Conservation (phyloP, 2,113 vertebrate species). For the Toxotes chatareus region DNA sequence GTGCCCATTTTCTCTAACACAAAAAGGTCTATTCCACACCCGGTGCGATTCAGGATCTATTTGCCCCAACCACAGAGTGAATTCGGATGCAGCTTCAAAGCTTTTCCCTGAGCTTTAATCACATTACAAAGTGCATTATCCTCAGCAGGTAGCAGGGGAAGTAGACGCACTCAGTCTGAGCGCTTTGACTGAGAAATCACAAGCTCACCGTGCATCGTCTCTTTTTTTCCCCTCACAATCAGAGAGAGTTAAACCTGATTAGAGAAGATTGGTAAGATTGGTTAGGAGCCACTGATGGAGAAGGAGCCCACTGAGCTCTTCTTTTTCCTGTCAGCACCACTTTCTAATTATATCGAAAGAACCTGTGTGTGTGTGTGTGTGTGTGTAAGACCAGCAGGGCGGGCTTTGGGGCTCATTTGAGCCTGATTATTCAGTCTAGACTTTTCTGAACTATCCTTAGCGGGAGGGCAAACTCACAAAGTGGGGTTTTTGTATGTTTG, state of each 20-base stretch:
- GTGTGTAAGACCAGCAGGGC: neutral
- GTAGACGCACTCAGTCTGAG: slow-evolving; percentile 62
- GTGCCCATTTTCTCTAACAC: slow-evolving; percentile 6
- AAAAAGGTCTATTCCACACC: neutral
- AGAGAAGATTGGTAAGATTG: slow-evolving; percentile 63
- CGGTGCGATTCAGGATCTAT: slow-evolving; percentile 39
- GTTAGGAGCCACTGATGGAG: slow-evolving; percentile 58
- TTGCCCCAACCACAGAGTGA: slow-evolving; percentile 17
- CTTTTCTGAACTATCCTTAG: neutral
- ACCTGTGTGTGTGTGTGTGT: neutral
- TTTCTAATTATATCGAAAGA: slow-evolving; percentile 54
- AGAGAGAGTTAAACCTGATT: slow-evolving; percentile 70
- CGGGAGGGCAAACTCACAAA: neutral
- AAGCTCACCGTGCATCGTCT: slow-evolving; percentile 17
- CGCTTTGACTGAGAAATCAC: slow-evolving; percentile 50
- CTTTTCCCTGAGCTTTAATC: slow-evolving; percentile 65
- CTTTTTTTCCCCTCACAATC: slow-evolving; percentile 1
- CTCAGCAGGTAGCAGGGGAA: slow-evolving; percentile 65
- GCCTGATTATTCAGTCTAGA: slow-evolving; percentile 35
- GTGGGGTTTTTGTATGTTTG: neutral
- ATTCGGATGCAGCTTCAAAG: slow-evolving; percentile 53
- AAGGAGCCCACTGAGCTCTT: slow-evolving; percentile 24
- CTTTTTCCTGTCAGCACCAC: slow-evolving; percentile 34
- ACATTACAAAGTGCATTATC: slow-evolving; percentile 66
- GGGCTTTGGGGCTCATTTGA: slow-evolving; percentile 9